Conservation (phyloP, 2,113 vertebrate species). For the Phylloscopus whistleri region DNA sequence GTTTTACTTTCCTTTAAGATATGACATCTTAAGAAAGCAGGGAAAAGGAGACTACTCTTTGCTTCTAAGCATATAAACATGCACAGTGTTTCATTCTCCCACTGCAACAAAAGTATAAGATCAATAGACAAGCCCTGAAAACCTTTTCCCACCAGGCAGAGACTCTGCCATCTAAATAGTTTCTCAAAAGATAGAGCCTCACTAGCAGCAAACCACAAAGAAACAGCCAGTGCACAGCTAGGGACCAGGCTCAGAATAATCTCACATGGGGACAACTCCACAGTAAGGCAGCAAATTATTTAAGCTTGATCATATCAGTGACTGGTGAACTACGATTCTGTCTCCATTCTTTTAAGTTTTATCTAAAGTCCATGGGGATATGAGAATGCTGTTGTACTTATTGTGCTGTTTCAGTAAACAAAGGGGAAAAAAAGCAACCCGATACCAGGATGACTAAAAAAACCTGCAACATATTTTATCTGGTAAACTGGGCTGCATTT, state of each 20-base stretch:
- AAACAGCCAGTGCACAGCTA: not conserved
- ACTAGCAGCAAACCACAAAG: constrained; percentile 51
- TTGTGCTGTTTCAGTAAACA: not conserved
- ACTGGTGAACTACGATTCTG: not conserved
- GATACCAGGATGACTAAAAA: not conserved
- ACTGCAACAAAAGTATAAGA: constrained; percentile 63
- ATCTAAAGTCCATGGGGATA: not conserved
- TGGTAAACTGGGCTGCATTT: not conserved
- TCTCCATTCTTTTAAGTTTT: constrained; percentile 16
- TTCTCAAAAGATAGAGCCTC: constrained; percentile 63
- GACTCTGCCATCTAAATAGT: constrained; percentile 55
- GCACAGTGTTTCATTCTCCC: constrained; percentile 55
- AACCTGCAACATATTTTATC: not conserved
- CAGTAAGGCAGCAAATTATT: constrained; percentile 61
- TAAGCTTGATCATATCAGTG: constrained; percentile 33
- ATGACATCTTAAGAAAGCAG: constrained; percentile 64
- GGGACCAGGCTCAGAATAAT: not conserved
- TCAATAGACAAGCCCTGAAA: constrained; percentile 72
- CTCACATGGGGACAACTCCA: not conserved
- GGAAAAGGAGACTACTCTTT: constrained; percentile 56
- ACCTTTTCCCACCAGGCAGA: constrained; percentile 70
- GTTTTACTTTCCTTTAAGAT: constrained; percentile 74
- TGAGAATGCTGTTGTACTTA: not conserved
- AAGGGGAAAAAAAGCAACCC: not conserved
- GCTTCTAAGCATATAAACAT: constrained; percentile 65